These are phyloP conservation scores for Lochmaea crataegi DNA, from an alignment of 2,888 invertebrate species.

Conservation along the genomic window DNA sequence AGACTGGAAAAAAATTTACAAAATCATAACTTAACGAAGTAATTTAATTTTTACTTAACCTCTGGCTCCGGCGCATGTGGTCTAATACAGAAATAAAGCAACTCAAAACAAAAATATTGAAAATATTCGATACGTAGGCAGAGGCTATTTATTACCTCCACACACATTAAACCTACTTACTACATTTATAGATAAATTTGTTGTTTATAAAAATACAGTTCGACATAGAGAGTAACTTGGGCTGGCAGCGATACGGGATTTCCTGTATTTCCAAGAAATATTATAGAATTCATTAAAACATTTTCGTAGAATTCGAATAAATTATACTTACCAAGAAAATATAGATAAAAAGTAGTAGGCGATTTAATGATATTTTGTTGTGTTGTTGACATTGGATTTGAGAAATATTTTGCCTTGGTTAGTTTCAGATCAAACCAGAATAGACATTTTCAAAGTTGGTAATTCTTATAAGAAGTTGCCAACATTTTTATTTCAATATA, in stretches of 20 bases:
- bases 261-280: slow-evolving; percentile 19
- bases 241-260: slow-evolving; percentile 15
- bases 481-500: too few species aligned
- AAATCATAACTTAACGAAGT: too few species aligned
- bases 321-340: slow-evolving; percentile 5
- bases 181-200: neutral
- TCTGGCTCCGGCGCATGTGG: too few species aligned
- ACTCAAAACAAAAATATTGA: neutral
- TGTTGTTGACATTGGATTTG: slow-evolving; percentile 15
- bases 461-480: neutral
- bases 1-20: too few species aligned
- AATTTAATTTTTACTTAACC: too few species aligned
- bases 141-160: neutral
- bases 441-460: neutral
- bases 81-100: too few species aligned
- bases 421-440: neutral
- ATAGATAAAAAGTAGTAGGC: neutral
- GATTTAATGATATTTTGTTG: neutral
- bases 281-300: neutral
- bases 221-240: neutral
- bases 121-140: neutral
- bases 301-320: slow-evolving; percentile 10
- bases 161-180: neutral
- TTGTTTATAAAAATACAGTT: neutral
- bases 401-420: slow-evolving; percentile 3